phyloP scores from a whole-genome alignment of 2,113 vertebrate genomes.

The Trematocara variabile region DNA sequence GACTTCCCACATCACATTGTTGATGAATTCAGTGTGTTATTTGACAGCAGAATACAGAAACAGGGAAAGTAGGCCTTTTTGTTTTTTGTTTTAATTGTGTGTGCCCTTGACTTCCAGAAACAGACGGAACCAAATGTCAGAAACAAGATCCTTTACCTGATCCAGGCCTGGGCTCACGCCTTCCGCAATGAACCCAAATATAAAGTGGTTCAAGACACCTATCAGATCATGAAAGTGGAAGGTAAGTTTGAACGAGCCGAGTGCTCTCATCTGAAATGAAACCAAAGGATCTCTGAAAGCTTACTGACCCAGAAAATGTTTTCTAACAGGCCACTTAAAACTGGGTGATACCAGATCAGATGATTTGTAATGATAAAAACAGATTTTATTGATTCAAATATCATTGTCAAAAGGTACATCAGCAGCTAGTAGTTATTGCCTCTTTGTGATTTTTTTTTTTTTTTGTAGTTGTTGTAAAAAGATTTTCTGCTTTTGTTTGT shows the following conservation, averaged over 20 bases:
- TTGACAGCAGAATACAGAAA: neutral
- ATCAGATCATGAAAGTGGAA: slow-evolving; percentile 99
- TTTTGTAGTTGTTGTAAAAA: neutral
- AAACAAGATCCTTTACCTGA: slow-evolving; percentile 94
- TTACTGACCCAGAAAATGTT: neutral
- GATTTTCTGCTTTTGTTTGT: neutral
- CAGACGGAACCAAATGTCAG: slow-evolving; percentile 91
- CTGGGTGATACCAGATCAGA: neutral
- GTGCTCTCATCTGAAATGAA: neutral
- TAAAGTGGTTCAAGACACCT: slow-evolving; percentile 98
- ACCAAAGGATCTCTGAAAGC: neutral
- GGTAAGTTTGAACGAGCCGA: slow-evolving; percentile 68
- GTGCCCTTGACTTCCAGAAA: slow-evolving; percentile 66
- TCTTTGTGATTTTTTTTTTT: neutral
- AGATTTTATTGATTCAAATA: neutral
- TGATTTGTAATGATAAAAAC: neutral
- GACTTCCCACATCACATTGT: slow-evolving; percentile 25
- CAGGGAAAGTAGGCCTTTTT: neutral
- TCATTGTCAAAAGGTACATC: neutral
- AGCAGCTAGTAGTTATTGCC: neutral
- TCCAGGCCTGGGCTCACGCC: slow-evolving; percentile 97
- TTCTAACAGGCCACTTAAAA: neutral
- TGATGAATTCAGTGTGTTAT: neutral
- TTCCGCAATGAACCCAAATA: slow-evolving; percentile 98
- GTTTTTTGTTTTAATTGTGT: neutral